Evolutionary conservation across 2,113 vertebrate genomes (phyloP).

Genomic region (Eublepharis macularius): DNA sequence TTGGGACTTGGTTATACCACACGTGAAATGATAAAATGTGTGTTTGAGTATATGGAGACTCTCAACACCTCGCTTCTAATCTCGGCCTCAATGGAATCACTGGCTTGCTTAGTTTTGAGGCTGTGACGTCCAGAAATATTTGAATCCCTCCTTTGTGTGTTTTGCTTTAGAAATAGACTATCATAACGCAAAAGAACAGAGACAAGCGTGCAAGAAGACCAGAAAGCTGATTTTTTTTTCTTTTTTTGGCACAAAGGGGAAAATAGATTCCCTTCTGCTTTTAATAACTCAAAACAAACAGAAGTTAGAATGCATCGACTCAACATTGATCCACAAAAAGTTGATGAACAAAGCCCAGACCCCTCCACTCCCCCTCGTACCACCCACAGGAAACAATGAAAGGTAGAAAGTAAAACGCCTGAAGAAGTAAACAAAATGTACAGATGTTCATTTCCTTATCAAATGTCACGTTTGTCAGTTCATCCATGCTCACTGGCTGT

Average conservation of each 20-base stretch:
- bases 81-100: neutral
- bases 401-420: constrained; percentile 35
- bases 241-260: constrained; percentile 52
- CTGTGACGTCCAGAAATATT: neutral
- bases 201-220: constrained; percentile 56
- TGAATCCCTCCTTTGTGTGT: neutral
- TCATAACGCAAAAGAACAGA: constrained; percentile 51
- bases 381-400: constrained; percentile 39
- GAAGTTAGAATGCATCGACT: constrained; percentile 62
- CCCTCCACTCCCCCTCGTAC: constrained; percentile 22
- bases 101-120: neutral
- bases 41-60: neutral
- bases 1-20: neutral
- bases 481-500: constrained; percentile 41
- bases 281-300: constrained; percentile 67
- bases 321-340: constrained; percentile 46
- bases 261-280: constrained; percentile 51
- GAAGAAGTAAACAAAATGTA: constrained; percentile 41
- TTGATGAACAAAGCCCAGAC: constrained; percentile 36
- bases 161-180: neutral
- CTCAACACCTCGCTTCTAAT: too few species aligned
- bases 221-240: constrained; percentile 48
- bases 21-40: neutral
- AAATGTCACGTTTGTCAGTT: constrained; percentile 54
- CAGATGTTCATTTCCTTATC: constrained; percentile 42